Evolutionary conservation across 2,113 vertebrate genomes (phyloP).

Genomic region (Myrmecophaga tridactyla): DNA sequence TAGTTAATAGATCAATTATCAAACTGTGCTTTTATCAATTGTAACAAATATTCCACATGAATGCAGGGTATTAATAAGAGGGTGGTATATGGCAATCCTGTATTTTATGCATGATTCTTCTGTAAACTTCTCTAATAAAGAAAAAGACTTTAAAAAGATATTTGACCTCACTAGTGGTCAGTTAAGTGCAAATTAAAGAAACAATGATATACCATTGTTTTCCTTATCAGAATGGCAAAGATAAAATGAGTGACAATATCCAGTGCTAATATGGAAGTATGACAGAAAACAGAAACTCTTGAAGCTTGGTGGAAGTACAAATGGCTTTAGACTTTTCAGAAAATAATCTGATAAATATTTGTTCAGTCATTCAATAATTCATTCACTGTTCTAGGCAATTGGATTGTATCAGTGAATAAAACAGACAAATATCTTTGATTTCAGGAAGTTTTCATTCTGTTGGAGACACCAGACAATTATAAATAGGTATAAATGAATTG

Average conservation of each 20-base stretch:
- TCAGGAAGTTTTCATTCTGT: background rate
- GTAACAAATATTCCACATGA: too few relatives aligned
- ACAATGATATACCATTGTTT: background rate
- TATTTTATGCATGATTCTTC: too few relatives aligned
- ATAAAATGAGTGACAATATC: background rate
- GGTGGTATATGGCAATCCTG: too few relatives aligned
- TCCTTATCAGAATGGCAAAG: background rate
- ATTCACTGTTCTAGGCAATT: background rate
- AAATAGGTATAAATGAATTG: background rate
- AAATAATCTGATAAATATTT: background rate
- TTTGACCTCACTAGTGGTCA: background rate
- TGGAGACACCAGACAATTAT: background rate
- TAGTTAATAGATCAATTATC: too few relatives aligned
- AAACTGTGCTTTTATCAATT: too few relatives aligned
- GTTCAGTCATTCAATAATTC: background rate
- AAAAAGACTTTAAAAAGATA: too few relatives aligned
- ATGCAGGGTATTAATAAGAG: too few relatives aligned
- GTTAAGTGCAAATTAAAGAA: background rate
- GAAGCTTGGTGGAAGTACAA: background rate
- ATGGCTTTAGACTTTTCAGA: background rate
- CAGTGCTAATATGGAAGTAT: background rate
- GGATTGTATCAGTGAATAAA: background rate
- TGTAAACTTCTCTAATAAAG: too few relatives aligned
- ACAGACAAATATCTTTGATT: too few relatives aligned
- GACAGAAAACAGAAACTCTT: background rate